Percentiles rank a stretch among this genome's conserved stretches.
Evolutionary conservation across 2,888 invertebrate genomes (phyloP).

Genomic region (Trichopria drosophilae): DNA sequence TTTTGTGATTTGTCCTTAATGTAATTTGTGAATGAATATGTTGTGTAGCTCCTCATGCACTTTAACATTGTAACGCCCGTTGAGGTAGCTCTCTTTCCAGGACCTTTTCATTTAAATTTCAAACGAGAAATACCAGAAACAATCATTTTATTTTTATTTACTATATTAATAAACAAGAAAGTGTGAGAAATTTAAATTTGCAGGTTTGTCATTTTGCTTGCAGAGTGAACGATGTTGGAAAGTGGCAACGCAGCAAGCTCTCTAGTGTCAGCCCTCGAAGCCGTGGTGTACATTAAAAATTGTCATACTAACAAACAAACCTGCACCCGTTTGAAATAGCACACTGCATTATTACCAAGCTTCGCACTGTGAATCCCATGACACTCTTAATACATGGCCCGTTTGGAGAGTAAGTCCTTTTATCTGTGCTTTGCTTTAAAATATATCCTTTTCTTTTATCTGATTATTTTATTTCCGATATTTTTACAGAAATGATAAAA

Average conservation of each 20-base stretch:
- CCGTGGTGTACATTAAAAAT: conserved; percentile 50
- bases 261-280: conserved; percentile 46
- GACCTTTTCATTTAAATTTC: too few relatives aligned
- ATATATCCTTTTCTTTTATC: background rate
- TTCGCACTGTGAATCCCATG: conserved; percentile 45
- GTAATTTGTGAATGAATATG: too few relatives aligned
- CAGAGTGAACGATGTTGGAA: conserved; percentile 48
- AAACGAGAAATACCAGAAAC: too few relatives aligned
- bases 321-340: conserved; percentile 45
- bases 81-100: too few relatives aligned
- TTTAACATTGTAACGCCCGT: too few relatives aligned
- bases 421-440: background rate
- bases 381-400: conserved; percentile 49
- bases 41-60: too few relatives aligned
- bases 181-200: too few relatives aligned
- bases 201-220: conserved; percentile 32
- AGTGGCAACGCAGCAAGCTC: conserved; percentile 48
- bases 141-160: too few relatives aligned
- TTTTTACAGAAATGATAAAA: too few relatives aligned
- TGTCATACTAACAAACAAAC: conserved; percentile 47
- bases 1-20: too few relatives aligned
- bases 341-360: conserved; percentile 40
- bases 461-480: too few relatives aligned
- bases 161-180: too few relatives aligned
- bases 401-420: conserved; percentile 52